Percentiles rank a stretch among this genome's conserved stretches.
phyloP scores from a whole-genome alignment of 2,888 invertebrate species.

The Eupithecia tripunctaria region DNA sequence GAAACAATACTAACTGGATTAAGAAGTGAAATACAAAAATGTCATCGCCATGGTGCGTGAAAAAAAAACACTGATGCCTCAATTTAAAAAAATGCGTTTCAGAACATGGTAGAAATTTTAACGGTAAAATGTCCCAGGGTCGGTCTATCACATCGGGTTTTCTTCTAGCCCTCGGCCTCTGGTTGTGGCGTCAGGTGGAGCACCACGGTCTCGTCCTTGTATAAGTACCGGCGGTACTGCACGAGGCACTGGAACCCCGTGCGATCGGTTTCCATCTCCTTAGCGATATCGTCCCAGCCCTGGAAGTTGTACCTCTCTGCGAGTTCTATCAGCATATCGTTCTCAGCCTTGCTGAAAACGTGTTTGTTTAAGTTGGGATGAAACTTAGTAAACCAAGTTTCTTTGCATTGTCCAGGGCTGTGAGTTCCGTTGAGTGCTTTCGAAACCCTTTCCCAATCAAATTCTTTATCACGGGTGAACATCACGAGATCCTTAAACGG shows the following conservation, averaged over 20 bases:
- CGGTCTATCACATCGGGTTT: neutral
- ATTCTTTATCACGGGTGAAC: constrained; percentile 21
- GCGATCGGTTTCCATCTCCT: constrained; percentile 7
- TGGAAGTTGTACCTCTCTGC: constrained; percentile 5
- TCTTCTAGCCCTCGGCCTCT: neutral
- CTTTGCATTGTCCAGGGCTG: constrained; percentile 19
- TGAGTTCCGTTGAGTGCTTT: constrained; percentile 15
- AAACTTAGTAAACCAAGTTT: constrained; percentile 25
- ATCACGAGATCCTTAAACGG: constrained; percentile 19
- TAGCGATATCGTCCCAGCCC: constrained; percentile 15
- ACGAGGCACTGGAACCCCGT: constrained; percentile 24
- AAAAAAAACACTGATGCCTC: neutral
- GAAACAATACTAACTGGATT: neutral
- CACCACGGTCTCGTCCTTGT: constrained; percentile 13
- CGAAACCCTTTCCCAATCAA: constrained; percentile 21
- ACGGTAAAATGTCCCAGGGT: constrained; percentile 3
- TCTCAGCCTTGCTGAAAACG: constrained; percentile 25
- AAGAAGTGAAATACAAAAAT: neutral
- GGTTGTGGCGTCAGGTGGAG: neutral
- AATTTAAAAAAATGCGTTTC: neutral
- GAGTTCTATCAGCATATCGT: neutral
- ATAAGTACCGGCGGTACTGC: constrained; percentile 24
- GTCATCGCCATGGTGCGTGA: neutral
- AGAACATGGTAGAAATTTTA: neutral
- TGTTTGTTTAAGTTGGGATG: constrained; percentile 13